Conservation (phyloP, 2,888 invertebrate species). For the Tenthredo distinguenda region DNA sequence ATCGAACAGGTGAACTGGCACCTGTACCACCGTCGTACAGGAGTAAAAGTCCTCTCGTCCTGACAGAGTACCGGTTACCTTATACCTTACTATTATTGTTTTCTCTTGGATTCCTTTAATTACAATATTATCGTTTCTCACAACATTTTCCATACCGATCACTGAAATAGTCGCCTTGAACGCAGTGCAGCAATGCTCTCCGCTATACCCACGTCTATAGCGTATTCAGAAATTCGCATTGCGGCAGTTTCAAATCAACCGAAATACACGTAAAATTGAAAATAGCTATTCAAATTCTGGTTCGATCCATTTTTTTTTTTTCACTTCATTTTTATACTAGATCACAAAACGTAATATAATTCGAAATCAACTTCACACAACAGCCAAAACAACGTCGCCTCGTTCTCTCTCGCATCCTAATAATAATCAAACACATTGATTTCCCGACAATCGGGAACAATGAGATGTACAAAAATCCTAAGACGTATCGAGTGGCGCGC, state of each 20-base stretch:
- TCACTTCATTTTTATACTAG: neutral
- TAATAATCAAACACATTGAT: neutral
- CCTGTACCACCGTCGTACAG: constrained; percentile 66
- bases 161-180: neutral
- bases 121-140: neutral
- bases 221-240: neutral
- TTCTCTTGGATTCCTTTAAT: neutral
- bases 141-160: neutral
- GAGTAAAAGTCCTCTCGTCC: constrained; percentile 50
- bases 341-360: neutral
- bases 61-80: constrained; percentile 38
- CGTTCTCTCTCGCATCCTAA: neutral
- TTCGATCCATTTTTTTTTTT: neutral
- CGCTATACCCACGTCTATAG: too few relatives aligned
- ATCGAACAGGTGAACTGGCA: constrained; percentile 73
- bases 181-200: too few relatives aligned
- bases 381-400: neutral
- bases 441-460: neutral
- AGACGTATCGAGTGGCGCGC: constrained; percentile 12
- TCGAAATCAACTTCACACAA: neutral
- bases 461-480: neutral
- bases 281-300: neutral
- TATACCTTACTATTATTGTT: constrained; percentile 34
- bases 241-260: neutral
- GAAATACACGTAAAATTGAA: neutral